Evolutionary conservation across 2,888 invertebrate genomes (phyloP), one percentile per base, ranked within the genome.

Genomic region (Leucoma salicis): DNA sequence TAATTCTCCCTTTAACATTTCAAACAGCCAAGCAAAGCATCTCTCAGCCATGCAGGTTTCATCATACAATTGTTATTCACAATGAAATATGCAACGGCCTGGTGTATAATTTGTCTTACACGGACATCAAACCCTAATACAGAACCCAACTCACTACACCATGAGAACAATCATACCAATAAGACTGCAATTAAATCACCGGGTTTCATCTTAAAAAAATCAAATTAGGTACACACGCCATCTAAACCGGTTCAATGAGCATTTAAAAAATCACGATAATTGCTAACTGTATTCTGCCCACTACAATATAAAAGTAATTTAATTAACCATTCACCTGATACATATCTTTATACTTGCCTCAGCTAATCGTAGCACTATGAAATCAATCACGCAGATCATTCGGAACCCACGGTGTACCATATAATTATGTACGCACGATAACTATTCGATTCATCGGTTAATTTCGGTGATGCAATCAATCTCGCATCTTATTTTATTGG

Each of bases 401-500:
- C 40, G n/a, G 13, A 18, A 31, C n/a, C 11, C 21, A 35, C 35
- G 21, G 6, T 11, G 4, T 12, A 38, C 27, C 27, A 3, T 25
- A 33, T 40, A 40, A 45, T 45, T 40, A 45, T 35, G 14, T 31
- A 21, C 11, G 12, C 8, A 15, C 14, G 11, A 21, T 27, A 27
- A 27, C 13, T 28, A 13, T 38, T 31, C 35, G 27, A 8, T 25
- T 25, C 46, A 47, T 54, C 47, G 43, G 35, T 42, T 53, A 65
- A 66, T 59, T 66, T 63, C 21, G 27, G 31, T 49, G 55, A 62
- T 65, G 29, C 49, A 55, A 74, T 73, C 60, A 58, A 14, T 54
- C 48, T 52, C 48, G 12, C 49, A 36, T 49, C 49, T 58, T 62
- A 73, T 71, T 71, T 31, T 71, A 65, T 68, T 50, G 38, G 41